Percentiles rank a stretch among this genome's conserved stretches.
Evolutionary conservation across 2,888 invertebrate genomes (phyloP).

Genomic region (Glyphotaelius pellucidus): DNA sequence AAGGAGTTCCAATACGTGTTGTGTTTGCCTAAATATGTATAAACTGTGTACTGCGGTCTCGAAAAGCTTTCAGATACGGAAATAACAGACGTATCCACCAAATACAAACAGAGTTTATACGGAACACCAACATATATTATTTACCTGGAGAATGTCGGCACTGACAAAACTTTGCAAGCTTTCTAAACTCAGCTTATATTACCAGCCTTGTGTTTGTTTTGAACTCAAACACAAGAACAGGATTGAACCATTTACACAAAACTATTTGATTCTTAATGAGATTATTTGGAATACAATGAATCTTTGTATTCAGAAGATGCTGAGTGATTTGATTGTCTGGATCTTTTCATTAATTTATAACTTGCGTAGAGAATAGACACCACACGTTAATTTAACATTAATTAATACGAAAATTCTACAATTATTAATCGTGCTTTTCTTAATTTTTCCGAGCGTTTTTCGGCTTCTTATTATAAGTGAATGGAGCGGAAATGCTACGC

Average conservation of each 20-base stretch:
- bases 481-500: neutral
- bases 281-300: neutral
- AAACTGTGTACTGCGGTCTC: neutral
- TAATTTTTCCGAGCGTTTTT: neutral
- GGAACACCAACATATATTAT: neutral
- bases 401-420: neutral
- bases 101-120: neutral
- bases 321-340: neutral
- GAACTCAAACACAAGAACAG: neutral
- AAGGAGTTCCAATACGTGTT: neutral
- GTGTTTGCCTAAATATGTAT: slow-evolving; percentile 9
- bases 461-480: too few relatives aligned
- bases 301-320: neutral
- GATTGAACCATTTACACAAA: neutral
- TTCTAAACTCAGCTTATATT: neutral
- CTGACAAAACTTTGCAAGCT: neutral
- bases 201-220: neutral
- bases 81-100: slow-evolving; percentile 2
- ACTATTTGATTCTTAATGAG: too few relatives aligned
- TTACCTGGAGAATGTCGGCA: neutral
- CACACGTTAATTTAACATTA: neutral
- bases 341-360: neutral
- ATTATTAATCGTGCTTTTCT: neutral
- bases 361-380: neutral
- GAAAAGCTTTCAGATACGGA: slow-evolving; percentile 14